phyloP scores from a whole-genome alignment of 2,888 invertebrate genomes.

The Xestia sexstrigata region DNA sequence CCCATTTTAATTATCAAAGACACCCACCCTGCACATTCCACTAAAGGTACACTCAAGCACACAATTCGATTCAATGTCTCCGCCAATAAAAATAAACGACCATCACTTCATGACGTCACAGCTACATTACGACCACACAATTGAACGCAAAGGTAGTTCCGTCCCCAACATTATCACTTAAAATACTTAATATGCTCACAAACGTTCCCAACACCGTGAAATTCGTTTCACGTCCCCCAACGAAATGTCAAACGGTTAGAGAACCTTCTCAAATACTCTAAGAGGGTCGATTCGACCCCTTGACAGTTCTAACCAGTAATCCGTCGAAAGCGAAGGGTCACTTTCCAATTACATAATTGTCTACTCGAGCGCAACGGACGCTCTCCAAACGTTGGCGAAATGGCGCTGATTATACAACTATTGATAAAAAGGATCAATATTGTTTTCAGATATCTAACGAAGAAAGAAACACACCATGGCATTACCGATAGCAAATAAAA shows the following conservation, averaged over 20 bases:
- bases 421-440: conserved; percentile 31
- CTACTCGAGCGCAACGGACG: conserved; percentile 76
- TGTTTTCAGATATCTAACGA: neutral
- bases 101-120: conserved; percentile 52
- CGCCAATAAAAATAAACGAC: conserved; percentile 35
- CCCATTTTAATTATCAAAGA: conserved; percentile 9
- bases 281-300: conserved; percentile 76
- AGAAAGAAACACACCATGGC: neutral
- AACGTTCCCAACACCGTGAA: conserved; percentile 78
- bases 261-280: conserved; percentile 68
- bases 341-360: conserved; percentile 78
- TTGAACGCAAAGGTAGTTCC: conserved; percentile 56
- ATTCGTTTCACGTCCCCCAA: conserved; percentile 82
- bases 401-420: conserved; percentile 47
- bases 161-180: conserved; percentile 71
- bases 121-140: conserved; percentile 65
- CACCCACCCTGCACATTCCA: neutral
- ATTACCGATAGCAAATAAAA: no score
- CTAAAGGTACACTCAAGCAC: conserved; percentile 6
- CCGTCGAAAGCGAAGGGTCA: conserved; percentile 85
- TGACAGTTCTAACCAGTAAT: conserved; percentile 86
- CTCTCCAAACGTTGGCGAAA: conserved; percentile 72
- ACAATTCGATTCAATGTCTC: conserved; percentile 44
- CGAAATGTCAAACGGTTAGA: conserved; percentile 77
- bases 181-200: conserved; percentile 77